Conservation (phyloP, 30 jellyfish, hydroid and myxozoan genomes). For the Aurelia coerulea region DNA sequence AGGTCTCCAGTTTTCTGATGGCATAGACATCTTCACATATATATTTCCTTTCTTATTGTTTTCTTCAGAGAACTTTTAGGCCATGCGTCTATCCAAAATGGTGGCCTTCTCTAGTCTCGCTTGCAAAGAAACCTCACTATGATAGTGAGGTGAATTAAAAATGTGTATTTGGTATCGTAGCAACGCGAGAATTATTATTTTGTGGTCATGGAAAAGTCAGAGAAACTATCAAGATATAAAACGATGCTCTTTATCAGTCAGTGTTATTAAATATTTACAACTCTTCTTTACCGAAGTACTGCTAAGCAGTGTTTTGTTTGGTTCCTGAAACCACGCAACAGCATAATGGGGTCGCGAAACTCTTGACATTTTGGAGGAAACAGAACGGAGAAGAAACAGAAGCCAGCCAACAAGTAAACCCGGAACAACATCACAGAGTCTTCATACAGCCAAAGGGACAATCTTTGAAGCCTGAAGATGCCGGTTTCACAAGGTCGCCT, state of each 20-base stretch:
- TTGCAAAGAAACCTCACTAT: background rate
- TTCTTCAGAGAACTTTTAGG: background rate
- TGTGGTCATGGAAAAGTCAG: slow-evolving; percentile 14
- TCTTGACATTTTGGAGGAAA: too few species aligned
- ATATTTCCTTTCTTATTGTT: background rate
- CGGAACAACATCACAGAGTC: too few species aligned
- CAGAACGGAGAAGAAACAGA: too few species aligned
- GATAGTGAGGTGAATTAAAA: slow-evolving; percentile 10
- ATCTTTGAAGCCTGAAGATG: slow-evolving; percentile 22
- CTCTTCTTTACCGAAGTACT: background rate
- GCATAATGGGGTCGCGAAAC: too few species aligned
- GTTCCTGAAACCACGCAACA: slow-evolving; percentile 20
- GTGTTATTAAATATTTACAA: slow-evolving; percentile 36
- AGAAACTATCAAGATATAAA: background rate
- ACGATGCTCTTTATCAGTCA: slow-evolving; percentile 78
- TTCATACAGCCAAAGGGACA: too few species aligned
- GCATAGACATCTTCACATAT: slow-evolving; percentile 41
- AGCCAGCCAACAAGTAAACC: too few species aligned
- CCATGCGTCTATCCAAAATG: background rate
- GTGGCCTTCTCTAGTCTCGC: background rate
- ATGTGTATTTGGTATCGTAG: slow-evolving; percentile 13
- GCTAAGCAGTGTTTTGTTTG: background rate
- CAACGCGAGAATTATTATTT: slow-evolving; percentile 14
- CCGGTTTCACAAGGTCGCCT: slow-evolving; percentile 87
- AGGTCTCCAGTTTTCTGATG: slow-evolving; percentile 79